Percentiles rank a stretch among this genome's conserved stretches.
Conservation (phyloP, 2,888 invertebrate genomes). For the Cosmopolites sordidus region DNA sequence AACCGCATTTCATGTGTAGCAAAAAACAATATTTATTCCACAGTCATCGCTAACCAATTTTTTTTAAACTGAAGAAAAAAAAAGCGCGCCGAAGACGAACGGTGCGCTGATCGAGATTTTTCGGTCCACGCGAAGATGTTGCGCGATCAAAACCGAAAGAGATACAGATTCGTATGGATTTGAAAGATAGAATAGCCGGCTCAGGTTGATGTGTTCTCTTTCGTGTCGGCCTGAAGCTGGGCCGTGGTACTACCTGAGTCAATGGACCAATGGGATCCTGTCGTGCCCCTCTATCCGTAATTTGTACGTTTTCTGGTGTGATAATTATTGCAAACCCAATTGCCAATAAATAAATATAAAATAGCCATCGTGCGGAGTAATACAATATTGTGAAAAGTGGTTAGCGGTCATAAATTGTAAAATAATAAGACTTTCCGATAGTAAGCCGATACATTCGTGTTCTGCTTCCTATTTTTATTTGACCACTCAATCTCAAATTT, state of each 20-base stretch:
- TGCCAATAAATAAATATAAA: constrained; percentile 23
- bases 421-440: too few relatives aligned
- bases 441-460: too few relatives aligned
- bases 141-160: constrained; percentile 18
- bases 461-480: too few relatives aligned
- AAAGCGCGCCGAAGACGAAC: too few relatives aligned
- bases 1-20: too few relatives aligned
- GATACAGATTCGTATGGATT: constrained; percentile 23
- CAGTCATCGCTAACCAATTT: too few relatives aligned
- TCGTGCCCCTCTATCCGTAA: constrained; percentile 19
- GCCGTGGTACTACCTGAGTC: constrained; percentile 23
- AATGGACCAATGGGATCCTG: constrained; percentile 20
- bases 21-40: too few relatives aligned
- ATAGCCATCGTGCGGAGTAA: constrained; percentile 24
- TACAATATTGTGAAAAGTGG: constrained; percentile 28
- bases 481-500: too few relatives aligned
- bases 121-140: constrained; percentile 10
- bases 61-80: too few relatives aligned
- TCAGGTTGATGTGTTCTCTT: constrained; percentile 27
- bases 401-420: constrained; percentile 24
- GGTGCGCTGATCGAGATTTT: too few relatives aligned
- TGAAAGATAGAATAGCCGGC: constrained; percentile 25
- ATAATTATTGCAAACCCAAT: constrained; percentile 27
- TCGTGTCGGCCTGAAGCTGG: constrained; percentile 7
- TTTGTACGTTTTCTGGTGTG: too few relatives aligned